Evolutionary conservation across 2,888 invertebrate species (phyloP).

Genomic region (Polyommatus icarus): DNA sequence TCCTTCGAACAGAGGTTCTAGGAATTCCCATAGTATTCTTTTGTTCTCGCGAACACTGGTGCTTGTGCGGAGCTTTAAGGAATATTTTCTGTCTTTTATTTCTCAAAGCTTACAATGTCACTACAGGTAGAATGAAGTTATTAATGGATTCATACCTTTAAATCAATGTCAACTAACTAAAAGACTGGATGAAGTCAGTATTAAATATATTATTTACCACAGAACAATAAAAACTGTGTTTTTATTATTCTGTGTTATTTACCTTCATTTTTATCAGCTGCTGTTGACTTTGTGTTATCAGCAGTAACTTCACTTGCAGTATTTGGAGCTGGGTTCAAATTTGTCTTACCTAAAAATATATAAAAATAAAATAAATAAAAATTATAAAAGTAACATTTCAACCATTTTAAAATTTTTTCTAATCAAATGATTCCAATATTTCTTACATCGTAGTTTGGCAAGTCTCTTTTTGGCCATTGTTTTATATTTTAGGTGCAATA

Average conservation of each 20-base stretch:
- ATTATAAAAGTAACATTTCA: slow-evolving; percentile 20
- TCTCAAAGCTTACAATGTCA: no score
- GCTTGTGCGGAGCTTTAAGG: no score
- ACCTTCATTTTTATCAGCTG: slow-evolving; percentile 68
- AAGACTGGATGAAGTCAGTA: neutral
- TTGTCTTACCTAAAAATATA: slow-evolving; percentile 56
- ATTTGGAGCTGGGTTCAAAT: slow-evolving; percentile 59
- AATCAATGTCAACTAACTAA: no score
- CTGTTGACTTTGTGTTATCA: slow-evolving; percentile 58
- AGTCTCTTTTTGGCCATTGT: slow-evolving; percentile 42
- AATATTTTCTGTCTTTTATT: no score
- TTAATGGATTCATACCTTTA: no score
- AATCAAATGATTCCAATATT: neutral
- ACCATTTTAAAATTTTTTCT: neutral
- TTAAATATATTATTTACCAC: no score
- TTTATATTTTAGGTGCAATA: neutral
- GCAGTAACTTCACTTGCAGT: slow-evolving; percentile 58
- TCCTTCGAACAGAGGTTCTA: no score
- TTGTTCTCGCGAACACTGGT: no score
- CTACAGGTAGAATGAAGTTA: no score
- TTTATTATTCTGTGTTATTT: slow-evolving; percentile 33
- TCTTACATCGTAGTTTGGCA: slow-evolving; percentile 40
- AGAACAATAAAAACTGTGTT: no score
- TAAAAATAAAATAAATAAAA: neutral
- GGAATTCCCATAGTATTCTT: no score